Base-by-base conservation (phyloP, 2,888 invertebrate species). In the Volucella inflata region DNA sequence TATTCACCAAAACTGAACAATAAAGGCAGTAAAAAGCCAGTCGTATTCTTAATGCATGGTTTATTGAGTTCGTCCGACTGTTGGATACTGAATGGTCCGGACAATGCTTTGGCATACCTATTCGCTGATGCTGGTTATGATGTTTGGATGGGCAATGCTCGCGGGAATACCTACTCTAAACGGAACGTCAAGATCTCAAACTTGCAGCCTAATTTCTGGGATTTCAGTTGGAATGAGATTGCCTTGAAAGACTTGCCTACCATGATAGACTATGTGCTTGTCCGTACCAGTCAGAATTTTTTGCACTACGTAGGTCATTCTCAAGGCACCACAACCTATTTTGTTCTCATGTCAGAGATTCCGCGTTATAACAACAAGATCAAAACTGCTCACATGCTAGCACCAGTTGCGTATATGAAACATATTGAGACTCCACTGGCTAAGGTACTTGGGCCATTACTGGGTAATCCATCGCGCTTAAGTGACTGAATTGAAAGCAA, bases 231-330 rank as follows among this genome's bases (percentile, higher is more conserved):
- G 94, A 96, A 98, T 89, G 97, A 99, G 91, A 96, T 98, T 93
- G 97, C 96, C 0, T 91, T 95, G 40, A 94, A 96, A 90, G 99
- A 99, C 92, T 90, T 98, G 71, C 98, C 98, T 10, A 96, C 97
- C 0, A 95, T 94, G 88, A 94, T 98, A 72, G 95, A 97, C 90
- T 95, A 96, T 88, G 93, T 95, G 1, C 91, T 91, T 38, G n/a
- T 77, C 1, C 6, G 50, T 0, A 90, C 90, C 0, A 89, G 88
- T 1, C 77, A 89, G 44, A 17, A 62, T 4, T 67, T 89, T 57
- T 53, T 91, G 16, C 89, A 89, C 14, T 98, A 98, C 90, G 93
- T 98, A 48, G 98, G 98, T 0, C 98, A 98, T 91, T 98, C 97
- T 0, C 98, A 98, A 95, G 98, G 98, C 0, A 96, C 96, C 0